These are phyloP conservation scores for Chrysomallon squamiferum DNA, from an alignment of 1,140 invertebrate genomes.

Conservation along the genomic window DNA sequence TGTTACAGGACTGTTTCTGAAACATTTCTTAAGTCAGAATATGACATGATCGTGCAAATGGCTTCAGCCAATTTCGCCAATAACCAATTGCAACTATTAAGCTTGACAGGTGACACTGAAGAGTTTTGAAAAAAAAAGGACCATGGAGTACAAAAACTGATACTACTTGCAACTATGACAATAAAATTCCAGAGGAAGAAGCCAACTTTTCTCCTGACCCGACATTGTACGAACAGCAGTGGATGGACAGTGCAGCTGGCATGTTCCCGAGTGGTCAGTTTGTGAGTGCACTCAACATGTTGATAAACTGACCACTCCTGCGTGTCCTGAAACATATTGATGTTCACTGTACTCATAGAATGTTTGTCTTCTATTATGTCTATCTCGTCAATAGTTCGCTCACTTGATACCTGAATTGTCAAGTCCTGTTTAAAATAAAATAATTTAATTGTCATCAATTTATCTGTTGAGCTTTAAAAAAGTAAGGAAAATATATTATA, in stretches of 20 bases:
- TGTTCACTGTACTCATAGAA: conserved; percentile 31
- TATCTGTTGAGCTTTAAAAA: too few species aligned
- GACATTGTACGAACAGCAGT: conserved; percentile 38
- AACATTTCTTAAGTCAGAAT: too few species aligned
- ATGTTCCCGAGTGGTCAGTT: conserved; percentile 43
- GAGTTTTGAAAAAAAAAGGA: too few species aligned
- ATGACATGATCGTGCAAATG: too few species aligned
- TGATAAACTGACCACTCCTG: conserved; percentile 49
- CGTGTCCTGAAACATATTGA: conserved; percentile 27
- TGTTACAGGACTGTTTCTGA: too few species aligned
- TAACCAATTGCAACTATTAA: too few species aligned
- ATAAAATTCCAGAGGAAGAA: conserved; percentile 56
- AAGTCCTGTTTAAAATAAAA: conserved; percentile 28
- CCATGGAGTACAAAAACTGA: too few species aligned
- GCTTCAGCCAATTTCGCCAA: too few species aligned
- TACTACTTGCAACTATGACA: conserved; percentile 48
- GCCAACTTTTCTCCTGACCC: conserved; percentile 48
- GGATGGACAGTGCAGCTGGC: conserved; percentile 46
- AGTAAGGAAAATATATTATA: too few species aligned
- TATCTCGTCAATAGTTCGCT: conserved; percentile 38
- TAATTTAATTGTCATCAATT: too few species aligned
- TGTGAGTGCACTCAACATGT: conserved; percentile 46
- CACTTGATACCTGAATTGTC: conserved; percentile 41
- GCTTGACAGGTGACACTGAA: too few species aligned
- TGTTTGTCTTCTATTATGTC: conserved; percentile 42